Base-by-base conservation (phyloP, 2,888 invertebrate species). In the Tiphia femorata region DNA sequence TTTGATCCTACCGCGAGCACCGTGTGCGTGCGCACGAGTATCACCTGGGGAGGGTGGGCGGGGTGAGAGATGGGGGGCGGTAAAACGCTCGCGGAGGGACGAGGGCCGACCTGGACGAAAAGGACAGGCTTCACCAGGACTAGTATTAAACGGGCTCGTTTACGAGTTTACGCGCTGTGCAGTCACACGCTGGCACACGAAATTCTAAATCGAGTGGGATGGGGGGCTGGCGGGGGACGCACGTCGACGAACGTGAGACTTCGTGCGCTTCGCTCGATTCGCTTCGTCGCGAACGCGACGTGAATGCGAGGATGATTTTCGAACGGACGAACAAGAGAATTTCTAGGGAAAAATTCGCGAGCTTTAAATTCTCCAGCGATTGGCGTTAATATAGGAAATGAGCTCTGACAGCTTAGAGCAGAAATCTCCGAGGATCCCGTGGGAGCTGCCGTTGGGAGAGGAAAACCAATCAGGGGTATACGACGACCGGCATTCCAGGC, bases 1-100 rank as follows among this genome's bases (percentile, higher is more conserved):
- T 79, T 82, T 82, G 82, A 82, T 81, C 78, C 70, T 67, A 63
- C 58, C 78, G 81, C 82, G 82, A 72, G 73, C 42, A 50, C 44
- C 54, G 25, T 62, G 66, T 55, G 68, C 65, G 65, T 60, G 62
- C 55, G 47, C 53, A 51, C 43, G 47, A 17, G 35, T 29, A n/a
- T n/a, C n/a, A n/a, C 17, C 6, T 14, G 33, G 33, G 33, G 41
- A n/a, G n/a, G n/a, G n/a, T n/a, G n/a, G n/a, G n/a, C n/a, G n/a
- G n/a, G n/a, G n/a, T n/a, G n/a, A n/a, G n/a, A n/a, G n/a, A n/a
- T n/a, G n/a, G n/a, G n/a, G n/a, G n/a, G n/a, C n/a, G n/a, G n/a
- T n/a, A n/a, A n/a, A n/a, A n/a, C n/a, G n/a, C n/a, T n/a, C n/a
- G n/a, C n/a, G n/a, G n/a, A n/a, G n/a, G n/a, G n/a, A n/a, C n/a